Conservation (phyloP, 2,797 vertebrate species). For the Mormyrus hasselquistii region DNA sequence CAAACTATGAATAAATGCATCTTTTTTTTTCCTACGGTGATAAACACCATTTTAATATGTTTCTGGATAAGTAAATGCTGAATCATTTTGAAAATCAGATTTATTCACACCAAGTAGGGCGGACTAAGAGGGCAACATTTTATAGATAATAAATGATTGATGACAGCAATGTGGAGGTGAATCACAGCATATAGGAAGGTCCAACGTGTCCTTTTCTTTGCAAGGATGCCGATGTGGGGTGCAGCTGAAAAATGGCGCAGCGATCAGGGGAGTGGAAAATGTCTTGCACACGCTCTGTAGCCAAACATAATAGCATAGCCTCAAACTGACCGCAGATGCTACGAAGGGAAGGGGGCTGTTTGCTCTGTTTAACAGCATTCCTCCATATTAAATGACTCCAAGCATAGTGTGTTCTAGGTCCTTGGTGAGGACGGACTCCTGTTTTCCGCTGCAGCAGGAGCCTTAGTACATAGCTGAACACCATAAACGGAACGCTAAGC, state of each 20-base stretch:
- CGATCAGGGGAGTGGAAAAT: background rate
- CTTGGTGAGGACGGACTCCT: background rate
- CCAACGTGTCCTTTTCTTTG: background rate
- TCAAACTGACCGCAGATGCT: background rate
- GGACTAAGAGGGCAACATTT: background rate
- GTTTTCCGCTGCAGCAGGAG: background rate
- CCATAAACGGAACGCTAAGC: background rate
- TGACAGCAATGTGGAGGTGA: background rate
- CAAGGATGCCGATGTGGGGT: background rate
- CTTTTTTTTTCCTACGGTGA: background rate
- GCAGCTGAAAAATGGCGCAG: background rate
- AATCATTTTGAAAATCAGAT: constrained; percentile 11
- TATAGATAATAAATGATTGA: background rate
- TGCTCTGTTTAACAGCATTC: background rate
- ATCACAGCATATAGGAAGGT: background rate
- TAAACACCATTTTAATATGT: background rate
- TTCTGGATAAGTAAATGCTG: background rate
- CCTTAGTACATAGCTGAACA: background rate
- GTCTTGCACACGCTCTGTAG: background rate
- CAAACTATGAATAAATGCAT: background rate
- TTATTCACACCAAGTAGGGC: background rate
- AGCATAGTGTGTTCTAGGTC: background rate
- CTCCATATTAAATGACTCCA: background rate
- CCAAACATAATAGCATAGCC: background rate
- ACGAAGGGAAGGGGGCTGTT: background rate